Base-by-base conservation (phyloP, 2,797 vertebrate genomes). In the Melanotaenia boesemani region DNA sequence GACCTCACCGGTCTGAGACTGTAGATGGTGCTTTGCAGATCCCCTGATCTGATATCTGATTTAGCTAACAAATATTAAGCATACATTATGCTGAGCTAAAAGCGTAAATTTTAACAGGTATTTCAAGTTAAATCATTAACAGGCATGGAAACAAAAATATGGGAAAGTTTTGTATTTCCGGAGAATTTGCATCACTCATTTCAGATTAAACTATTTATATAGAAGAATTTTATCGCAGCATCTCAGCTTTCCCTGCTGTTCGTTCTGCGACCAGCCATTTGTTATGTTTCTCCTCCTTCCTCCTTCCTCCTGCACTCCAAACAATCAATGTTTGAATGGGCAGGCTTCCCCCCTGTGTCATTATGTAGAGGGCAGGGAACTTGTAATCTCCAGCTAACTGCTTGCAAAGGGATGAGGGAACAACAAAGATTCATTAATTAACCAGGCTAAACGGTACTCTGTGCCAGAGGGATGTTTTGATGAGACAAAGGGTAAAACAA, bases 401-500 rank as follows among this genome's bases (percentile, higher is more conserved):
- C 90, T 86, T 81, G 80, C 82, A 63, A 80, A 60, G 75, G 90
- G 86, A 82, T 79, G 76, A 87, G 86, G 86, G 86, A 91, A 88
- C 90, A 86, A 88, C 87, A 90, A 80, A 87, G 86, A 79, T 86
- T 80, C 86, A 86, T 89, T 91, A 87, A 93, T 93, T 91, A 93
- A 82, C 74, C 5, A 50, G 57, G 76, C 81, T 91, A 83, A 90
- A 91, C 82, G 72, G 68, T 75, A 44, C 74, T 90, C 79, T 77
- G 81, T 56, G 86, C 83, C 83, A 67, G 70, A 81, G 77, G 78
- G 85, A 86, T 78, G 86, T 85, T 80, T 80, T 69, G 68, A 81
- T 74, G 64, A 71, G 81, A 72, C 60, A 41, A 44, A 70, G 22
- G 56, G 15, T n/a, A 20, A 60, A 56, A 61, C 28, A 75, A 79